A percentile compares a stretch with the other conserved stretches of the same genome.
Evolutionary conservation across 2,888 invertebrate species (phyloP).

Genomic region (Epinotia nisella): DNA sequence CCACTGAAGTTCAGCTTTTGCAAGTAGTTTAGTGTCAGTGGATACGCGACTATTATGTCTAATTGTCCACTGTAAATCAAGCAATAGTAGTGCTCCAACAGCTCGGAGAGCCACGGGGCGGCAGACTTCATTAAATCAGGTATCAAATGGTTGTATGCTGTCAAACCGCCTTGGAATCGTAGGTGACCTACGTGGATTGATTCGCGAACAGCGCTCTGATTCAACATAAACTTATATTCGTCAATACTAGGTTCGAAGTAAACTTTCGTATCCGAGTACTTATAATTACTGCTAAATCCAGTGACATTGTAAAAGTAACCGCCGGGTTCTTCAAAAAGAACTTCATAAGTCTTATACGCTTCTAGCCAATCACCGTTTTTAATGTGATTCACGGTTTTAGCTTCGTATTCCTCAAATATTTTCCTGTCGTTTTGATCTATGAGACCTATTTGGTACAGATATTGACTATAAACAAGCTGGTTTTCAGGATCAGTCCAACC

Average conservation of each 20-base stretch:
- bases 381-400: constrained; percentile 85
- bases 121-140: constrained; percentile 93
- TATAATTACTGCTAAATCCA: constrained; percentile 90
- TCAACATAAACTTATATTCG: constrained; percentile 86
- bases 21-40: constrained; percentile 89
- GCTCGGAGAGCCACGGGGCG: constrained; percentile 88
- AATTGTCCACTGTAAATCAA: constrained; percentile 92
- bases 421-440: constrained; percentile 86
- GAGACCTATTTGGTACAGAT: constrained; percentile 91
- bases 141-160: constrained; percentile 89
- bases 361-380: constrained; percentile 86
- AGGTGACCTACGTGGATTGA: constrained; percentile 94
- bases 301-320: constrained; percentile 90
- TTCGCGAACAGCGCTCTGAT: constrained; percentile 85
- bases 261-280: constrained; percentile 87
- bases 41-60: constrained; percentile 92
- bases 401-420: constrained; percentile 86
- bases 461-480: constrained; percentile 90
- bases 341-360: constrained; percentile 86
- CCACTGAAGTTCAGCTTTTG: constrained; percentile 85
- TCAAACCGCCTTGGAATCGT: constrained; percentile 86
- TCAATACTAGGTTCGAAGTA: constrained; percentile 69
- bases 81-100: constrained; percentile 87
- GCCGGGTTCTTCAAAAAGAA: constrained; percentile 88
- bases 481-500: constrained; percentile 91